Conservation (phyloP, 2,113 vertebrate species). For the Varanus komodoensis region DNA sequence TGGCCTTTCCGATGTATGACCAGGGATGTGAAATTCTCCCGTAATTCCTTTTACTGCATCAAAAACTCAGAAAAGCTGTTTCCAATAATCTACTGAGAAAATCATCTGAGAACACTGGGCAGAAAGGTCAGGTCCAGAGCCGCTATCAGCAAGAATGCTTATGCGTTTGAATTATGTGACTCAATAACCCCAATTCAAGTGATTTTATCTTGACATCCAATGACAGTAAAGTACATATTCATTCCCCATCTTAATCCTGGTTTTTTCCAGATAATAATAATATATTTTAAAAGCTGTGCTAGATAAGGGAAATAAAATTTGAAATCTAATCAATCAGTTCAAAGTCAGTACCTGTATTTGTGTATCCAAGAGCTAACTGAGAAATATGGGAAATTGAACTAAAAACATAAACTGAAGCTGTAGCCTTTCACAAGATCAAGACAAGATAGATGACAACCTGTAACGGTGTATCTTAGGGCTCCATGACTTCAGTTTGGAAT, state of each 20-base stretch:
- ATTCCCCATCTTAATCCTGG: slow-evolving; percentile 48
- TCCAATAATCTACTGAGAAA: slow-evolving; percentile 76
- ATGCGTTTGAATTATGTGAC: slow-evolving; percentile 50
- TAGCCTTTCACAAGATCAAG: slow-evolving; percentile 73
- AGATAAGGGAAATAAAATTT: slow-evolving; percentile 41
- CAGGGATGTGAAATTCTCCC: slow-evolving; percentile 31
- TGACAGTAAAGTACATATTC: slow-evolving; percentile 25
- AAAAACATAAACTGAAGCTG: slow-evolving; percentile 73
- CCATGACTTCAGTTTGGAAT: slow-evolving; percentile 77
- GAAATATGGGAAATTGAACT: slow-evolving; percentile 47
- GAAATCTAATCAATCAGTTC: slow-evolving; percentile 44
- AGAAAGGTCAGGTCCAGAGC: slow-evolving; percentile 45
- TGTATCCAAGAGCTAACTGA: slow-evolving; percentile 45
- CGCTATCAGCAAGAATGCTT: slow-evolving; percentile 50
- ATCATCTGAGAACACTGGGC: slow-evolving; percentile 49
- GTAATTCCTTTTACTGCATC: slow-evolving; percentile 49
- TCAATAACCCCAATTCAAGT: slow-evolving; percentile 31
- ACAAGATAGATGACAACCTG: slow-evolving; percentile 76
- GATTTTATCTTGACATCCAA: slow-evolving; percentile 32
- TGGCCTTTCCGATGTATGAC: slow-evolving; percentile 46
- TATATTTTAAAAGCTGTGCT: slow-evolving; percentile 34
- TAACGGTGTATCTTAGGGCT: slow-evolving; percentile 76
- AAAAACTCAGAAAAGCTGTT: slow-evolving; percentile 75
- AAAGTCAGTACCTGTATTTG: slow-evolving; percentile 41
- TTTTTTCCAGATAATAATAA: slow-evolving; percentile 50